These are phyloP conservation scores for Motacilla alba DNA, from an alignment of 2,113 vertebrate species.

Conservation along the genomic window DNA sequence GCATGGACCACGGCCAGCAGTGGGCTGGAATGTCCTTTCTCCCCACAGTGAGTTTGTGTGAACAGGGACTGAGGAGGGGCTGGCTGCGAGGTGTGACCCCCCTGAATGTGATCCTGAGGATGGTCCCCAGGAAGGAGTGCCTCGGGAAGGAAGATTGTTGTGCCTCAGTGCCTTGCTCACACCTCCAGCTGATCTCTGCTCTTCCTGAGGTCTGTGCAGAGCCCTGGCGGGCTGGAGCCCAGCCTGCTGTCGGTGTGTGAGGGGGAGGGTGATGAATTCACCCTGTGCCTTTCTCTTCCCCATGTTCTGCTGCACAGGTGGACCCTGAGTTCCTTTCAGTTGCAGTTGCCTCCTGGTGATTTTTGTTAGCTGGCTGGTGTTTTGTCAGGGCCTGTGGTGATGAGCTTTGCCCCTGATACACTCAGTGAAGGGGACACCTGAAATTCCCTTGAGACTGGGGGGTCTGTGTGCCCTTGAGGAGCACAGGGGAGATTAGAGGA, in stretches of 20 bases:
- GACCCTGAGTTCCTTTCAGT: too few species aligned
- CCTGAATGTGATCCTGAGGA: rapidly evolving
- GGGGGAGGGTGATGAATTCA: not conserved
- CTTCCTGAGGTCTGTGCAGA: not conserved
- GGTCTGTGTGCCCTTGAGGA: not conserved
- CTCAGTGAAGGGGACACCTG: not conserved
- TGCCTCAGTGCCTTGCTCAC: not conserved
- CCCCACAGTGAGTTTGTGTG: not conserved
- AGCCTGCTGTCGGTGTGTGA: too few species aligned
- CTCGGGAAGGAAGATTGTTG: not conserved
- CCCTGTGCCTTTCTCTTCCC: rapidly evolving
- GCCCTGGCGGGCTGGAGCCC: not conserved
- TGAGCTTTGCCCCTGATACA: not conserved
- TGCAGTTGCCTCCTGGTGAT: rapidly evolving
- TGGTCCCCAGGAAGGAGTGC: not conserved
- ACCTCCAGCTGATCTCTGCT: not conserved
- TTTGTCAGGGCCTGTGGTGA: rapidly evolving
- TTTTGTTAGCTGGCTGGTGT: not conserved
- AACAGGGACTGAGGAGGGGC: not conserved
- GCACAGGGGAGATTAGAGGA: not conserved
- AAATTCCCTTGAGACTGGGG: not conserved
- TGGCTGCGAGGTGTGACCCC: not conserved
- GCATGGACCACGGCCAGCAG: not conserved
- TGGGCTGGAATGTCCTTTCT: not conserved
- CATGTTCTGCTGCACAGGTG: rapidly evolving